A percentile compares a stretch with the other conserved stretches of the same genome.
Conservation (phyloP, 1,140 invertebrate genomes). For the Magallana ariakensis region DNA sequence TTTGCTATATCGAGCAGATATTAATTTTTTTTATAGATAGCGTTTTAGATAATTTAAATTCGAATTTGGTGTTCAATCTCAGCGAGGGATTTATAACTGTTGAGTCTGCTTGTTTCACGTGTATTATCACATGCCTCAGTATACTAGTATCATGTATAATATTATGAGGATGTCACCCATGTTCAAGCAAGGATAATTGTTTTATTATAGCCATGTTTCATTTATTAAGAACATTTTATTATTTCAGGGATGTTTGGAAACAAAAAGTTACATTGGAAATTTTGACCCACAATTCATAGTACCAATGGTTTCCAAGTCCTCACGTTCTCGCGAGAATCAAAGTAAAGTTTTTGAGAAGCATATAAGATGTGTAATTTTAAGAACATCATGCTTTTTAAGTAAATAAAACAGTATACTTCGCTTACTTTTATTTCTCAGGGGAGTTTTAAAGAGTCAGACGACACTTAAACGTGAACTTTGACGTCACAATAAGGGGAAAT, state of each 20-base stretch:
- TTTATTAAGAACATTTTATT: background rate
- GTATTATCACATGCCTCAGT: background rate
- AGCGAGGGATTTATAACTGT: background rate
- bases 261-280: background rate
- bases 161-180: background rate
- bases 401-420: no score
- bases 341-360: no score
- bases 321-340: no score
- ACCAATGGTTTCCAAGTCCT: no score
- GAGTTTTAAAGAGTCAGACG: no score
- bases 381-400: no score
- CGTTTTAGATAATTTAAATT: background rate
- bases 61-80: background rate
- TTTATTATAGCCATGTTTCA: background rate
- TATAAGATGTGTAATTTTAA: no score
- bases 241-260: background rate
- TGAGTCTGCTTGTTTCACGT: background rate
- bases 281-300: no score
- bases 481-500: no score
- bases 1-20: background rate
- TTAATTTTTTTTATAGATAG: background rate
- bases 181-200: background rate
- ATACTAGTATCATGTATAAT: background rate
- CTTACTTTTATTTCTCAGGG: no score
- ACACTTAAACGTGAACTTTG: no score